Conservation (phyloP, 2,113 vertebrate genomes). For the Phylloscopus trochilus region DNA sequence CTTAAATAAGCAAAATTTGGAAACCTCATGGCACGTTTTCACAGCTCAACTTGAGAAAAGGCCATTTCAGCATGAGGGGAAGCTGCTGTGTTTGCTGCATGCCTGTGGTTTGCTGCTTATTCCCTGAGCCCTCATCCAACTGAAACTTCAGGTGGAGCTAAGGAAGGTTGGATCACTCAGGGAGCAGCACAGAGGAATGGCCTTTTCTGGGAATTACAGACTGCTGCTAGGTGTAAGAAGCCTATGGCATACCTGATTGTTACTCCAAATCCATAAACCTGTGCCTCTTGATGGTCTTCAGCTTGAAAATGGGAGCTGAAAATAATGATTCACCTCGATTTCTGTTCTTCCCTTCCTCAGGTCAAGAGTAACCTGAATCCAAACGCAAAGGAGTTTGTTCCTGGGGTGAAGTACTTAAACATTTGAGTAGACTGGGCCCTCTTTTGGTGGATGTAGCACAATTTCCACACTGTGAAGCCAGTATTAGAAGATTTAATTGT, state of each 20-base stretch:
- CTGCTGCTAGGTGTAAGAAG: background rate
- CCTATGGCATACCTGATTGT: accelerated
- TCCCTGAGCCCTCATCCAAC: background rate
- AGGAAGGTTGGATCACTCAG: background rate
- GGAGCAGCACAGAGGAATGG: background rate
- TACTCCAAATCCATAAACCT: background rate
- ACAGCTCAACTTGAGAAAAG: background rate
- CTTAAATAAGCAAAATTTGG: background rate
- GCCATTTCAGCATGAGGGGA: background rate
- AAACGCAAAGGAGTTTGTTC: slow-evolving; percentile 94
- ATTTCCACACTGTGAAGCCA: slow-evolving; percentile 90
- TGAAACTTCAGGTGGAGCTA: background rate
- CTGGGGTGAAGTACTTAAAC: slow-evolving; percentile 90
- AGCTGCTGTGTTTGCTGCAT: background rate
- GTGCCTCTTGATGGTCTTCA: background rate
- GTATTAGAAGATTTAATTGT: slow-evolving; percentile 86
- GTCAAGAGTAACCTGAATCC: slow-evolving; percentile 91
- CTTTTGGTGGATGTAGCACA: slow-evolving; percentile 80
- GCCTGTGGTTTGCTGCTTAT: background rate
- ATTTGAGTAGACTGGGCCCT: slow-evolving; percentile 82
- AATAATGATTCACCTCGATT: background rate
- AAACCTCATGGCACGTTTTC: background rate
- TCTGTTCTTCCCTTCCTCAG: slow-evolving; percentile 73
- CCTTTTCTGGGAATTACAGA: background rate
- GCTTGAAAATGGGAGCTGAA: background rate